Base-by-base conservation (phyloP, 2,888 invertebrate genomes). In the Caenorhabditis virilis region DNA sequence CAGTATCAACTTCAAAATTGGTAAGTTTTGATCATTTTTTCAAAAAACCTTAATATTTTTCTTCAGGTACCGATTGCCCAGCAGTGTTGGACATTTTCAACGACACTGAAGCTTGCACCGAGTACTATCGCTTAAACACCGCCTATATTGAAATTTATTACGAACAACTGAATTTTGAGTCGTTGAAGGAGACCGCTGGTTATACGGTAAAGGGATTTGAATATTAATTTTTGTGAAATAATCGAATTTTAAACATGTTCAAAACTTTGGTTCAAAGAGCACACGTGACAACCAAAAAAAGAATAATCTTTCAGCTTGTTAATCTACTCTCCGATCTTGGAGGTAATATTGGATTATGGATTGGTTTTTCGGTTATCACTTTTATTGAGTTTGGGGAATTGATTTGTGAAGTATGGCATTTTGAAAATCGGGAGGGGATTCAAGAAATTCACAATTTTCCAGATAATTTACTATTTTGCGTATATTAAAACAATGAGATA, bases 321-420 rank as follows among this genome's bases (percentile, higher is more conserved):
- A 83, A 83, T 60, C 63, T 83, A 20, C 77, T 83, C 69, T 78
- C 82, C 27, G 83, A 83, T 47, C 80, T 83, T 39, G 83, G 83
- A 27, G 83, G 83, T 52, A 83, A 83, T 54, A 83, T 83, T 42
- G 83, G 83, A 16, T 62, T 83, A 47, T 83, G 83, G 81, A 83
- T 83, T 60, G 83, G 83, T 2, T 83, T 83, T 50, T 82, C 82
- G 7, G 73, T 80, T 13, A 76, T 76, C 43, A 76, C 76, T 6
- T 66, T 76, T 22, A 62, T 63, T 16, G 76, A 76, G 35, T 62
- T 74, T 27, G 45, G 55, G 9, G 76, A 76, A 38, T 46, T 76
- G 6, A 45, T 74, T 35, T 61, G 66, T 42, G 72, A 72, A 63
- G 65, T 72, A 36, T 20, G 27, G 16, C 6, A 18, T 38, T 15